Base-by-base conservation (phyloP, 1,140 invertebrate species). In the Trichomalopsis sarcophagae region DNA sequence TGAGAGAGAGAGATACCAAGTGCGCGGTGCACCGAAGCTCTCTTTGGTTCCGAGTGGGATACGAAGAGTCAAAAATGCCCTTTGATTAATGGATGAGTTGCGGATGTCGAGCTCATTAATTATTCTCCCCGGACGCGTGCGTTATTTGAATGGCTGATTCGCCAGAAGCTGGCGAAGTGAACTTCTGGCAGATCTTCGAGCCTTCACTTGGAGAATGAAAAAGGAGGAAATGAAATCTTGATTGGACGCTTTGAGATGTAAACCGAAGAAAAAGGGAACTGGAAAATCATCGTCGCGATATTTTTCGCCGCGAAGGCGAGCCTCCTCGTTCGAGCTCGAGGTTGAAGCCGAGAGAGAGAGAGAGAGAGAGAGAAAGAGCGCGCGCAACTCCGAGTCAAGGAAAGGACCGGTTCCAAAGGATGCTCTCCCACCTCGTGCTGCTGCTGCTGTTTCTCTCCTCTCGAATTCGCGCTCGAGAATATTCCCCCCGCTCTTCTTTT, bases 321-420 rank as follows among this genome's bases (percentile, higher is more conserved):
- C 71, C 84, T 87, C 87, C 87, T 89, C 87, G 87, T 89, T 89
- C 87, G 87, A 44, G 6, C 87, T 75, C 81, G 84, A 86, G 84
- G 84, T 82, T 86, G 80, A 82, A 82, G 80, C 82, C 80, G 73
- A 77, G 50, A 77, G 50, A 68, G 27, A 27, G 27, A 27, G 27
- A 27, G 27, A 27, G 27, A 27, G 27, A 27, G 1, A 27, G 27
- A 27, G 27, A 27, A 1, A 27, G 27, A 27, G 27, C 27, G 27
- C 27, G 68, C 84, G 85, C 50, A 71, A 69, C 81, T 86, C 85
- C 77, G 84, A 66, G 84, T 87, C 87, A 87, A 89, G 89, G 87
- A 90, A 91, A 90, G 91, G 91, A 92, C 91, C 91, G 91, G 91
- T 92, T 92, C 89, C 91, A 91, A 89, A 92, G 91, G 91, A 92